Evolutionary conservation across 2,888 invertebrate genomes (phyloP).

Genomic region (Stictocephala bisonia): DNA sequence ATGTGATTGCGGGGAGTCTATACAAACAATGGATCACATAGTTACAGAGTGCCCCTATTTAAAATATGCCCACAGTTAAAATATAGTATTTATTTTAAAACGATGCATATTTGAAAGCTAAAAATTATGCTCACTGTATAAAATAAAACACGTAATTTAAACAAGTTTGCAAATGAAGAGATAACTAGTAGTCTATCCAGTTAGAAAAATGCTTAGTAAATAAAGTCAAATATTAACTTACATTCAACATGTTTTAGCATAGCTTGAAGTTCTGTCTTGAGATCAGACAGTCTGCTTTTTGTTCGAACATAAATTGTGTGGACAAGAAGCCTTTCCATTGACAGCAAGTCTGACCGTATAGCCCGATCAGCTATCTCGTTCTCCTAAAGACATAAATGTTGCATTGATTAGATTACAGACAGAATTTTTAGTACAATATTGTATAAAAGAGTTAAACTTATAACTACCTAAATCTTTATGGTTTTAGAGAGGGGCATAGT

Average conservation of each 20-base stretch:
- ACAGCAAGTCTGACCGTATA: conserved; percentile 89
- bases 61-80: too few relatives aligned
- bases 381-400: conserved; percentile 64
- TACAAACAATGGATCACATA: too few relatives aligned
- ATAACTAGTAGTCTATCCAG: not conserved
- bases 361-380: conserved; percentile 80
- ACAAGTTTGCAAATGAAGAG: not conserved
- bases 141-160: not conserved
- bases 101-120: not conserved
- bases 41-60: too few relatives aligned
- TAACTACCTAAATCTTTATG: too few relatives aligned
- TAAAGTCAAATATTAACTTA: conserved; percentile 63
- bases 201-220: conserved; percentile 8
- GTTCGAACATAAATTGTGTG: conserved; percentile 96
- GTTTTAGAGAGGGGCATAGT: not conserved
- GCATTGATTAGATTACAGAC: not conserved
- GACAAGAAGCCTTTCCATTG: conserved; percentile 93
- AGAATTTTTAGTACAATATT: not conserved
- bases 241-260: conserved; percentile 79
- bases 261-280: conserved; percentile 80
- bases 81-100: not conserved
- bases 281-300: conserved; percentile 82
- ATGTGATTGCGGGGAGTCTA: too few relatives aligned
- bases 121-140: not conserved
- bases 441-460: not conserved